A percentile compares a stretch with the other conserved stretches of the same genome.
Conservation (phyloP, 2,797 vertebrate species). For the Chloroceryle amazona region DNA sequence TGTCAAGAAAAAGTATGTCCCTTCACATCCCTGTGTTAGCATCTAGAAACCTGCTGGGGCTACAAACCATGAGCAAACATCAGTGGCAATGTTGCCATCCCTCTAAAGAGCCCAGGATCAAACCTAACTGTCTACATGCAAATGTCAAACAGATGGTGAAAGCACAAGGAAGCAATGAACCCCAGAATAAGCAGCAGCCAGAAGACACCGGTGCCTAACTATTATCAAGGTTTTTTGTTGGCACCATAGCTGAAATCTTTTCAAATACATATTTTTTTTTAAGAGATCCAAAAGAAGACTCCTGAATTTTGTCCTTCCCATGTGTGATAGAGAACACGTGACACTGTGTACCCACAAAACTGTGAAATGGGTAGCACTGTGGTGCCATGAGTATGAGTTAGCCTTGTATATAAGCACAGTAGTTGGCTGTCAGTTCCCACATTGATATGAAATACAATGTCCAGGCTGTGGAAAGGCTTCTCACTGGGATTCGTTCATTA, state of each 20-base stretch:
- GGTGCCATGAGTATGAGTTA: neutral
- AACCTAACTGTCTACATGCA: neutral
- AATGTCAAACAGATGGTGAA: neutral
- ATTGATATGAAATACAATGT: neutral
- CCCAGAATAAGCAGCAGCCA: neutral
- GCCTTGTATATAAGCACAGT: neutral
- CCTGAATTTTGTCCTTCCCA: neutral
- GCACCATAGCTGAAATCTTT: neutral
- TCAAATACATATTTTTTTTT: neutral
- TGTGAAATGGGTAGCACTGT: neutral
- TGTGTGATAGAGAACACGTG: neutral
- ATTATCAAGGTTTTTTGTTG: neutral
- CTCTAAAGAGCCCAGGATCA: neutral
- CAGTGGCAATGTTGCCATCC: neutral
- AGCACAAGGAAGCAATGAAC: neutral
- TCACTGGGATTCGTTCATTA: neutral
- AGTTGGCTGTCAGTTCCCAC: neutral
- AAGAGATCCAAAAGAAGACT: neutral
- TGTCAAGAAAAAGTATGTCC: neutral
- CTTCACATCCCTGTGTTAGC: neutral
- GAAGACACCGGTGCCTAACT: neutral
- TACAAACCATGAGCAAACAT: accelerated
- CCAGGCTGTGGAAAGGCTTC: neutral
- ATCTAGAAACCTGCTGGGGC: neutral
- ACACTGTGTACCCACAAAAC: neutral